Base-by-base conservation (phyloP, 2,888 invertebrate genomes). In the Dicycla oo region DNA sequence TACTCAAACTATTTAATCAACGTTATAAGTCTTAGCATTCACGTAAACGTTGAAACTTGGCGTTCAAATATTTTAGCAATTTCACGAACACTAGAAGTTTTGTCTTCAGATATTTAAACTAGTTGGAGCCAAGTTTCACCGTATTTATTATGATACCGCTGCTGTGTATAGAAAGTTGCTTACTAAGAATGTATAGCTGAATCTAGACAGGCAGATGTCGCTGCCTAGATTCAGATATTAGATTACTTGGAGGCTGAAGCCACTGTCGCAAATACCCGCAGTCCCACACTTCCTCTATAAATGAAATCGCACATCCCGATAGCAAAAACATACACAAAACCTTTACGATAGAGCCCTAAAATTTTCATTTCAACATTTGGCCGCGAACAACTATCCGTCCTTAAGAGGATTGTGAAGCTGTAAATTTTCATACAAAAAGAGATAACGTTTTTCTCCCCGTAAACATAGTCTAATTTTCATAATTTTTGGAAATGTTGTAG, bases 51-150 rank as follows among this genome's bases (percentile, higher is more conserved):
- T 70, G 23, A 63, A 70, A 80, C 30, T 75, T 54, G 62, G 58
- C 49, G 30, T 68, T 64, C 34, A 71, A 72, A 49, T 69, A 72
- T 83, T 72, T 73, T 69, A 65, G 45, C 26, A 73, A 73, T 80
- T 70, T 69, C 60, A 63, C 51, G 54, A 73, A 69, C 66, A 57
- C 69, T 57, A 51, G 11, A 78, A 83, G 64, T 83, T 81, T 71
- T 26, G 75, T 67, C 54, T 73, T 53, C 38, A 83, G 72, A 45
- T 81, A 80, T 80, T 80, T 73, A 70, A 63, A 80, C 68, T 23
- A 83, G 65, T 70, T 75, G 40, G 34, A 43, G 64, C 57, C 47
- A 75, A 78, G 69, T 80, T 83, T 73, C 63, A 63, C 60, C 26
- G 66, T 75, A 63, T 57, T 60, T 75, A 63, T 57, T 60, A 70